Percentiles rank a stretch among this genome's conserved stretches.
Evolutionary conservation across 2,113 vertebrate species (phyloP).

Genomic region (Sylvietta virens): DNA sequence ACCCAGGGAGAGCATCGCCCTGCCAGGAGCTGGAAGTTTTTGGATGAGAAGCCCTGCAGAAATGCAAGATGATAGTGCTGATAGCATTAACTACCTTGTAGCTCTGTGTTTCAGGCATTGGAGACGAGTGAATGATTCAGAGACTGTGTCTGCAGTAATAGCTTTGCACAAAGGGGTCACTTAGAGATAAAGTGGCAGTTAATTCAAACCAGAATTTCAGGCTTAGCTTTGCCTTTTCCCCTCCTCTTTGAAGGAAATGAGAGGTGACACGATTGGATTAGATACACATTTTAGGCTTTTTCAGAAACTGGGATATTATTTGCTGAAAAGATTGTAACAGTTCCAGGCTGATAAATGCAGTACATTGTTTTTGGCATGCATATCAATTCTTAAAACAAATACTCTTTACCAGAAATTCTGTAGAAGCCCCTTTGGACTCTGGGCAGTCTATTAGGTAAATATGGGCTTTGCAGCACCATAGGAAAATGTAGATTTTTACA

Average conservation of each 20-base stretch:
- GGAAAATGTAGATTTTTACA: neutral
- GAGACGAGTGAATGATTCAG: neutral
- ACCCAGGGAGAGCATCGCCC: neutral
- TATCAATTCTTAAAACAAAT: neutral
- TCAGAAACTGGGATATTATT: conserved; percentile 26
- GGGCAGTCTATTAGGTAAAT: neutral
- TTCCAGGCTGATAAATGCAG: conserved; percentile 28
- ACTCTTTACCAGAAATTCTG: conserved; percentile 21
- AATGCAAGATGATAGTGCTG: conserved; percentile 5
- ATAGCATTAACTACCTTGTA: conserved; percentile 7
- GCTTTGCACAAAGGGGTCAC: conserved; percentile 42
- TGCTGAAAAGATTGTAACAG: conserved; percentile 33
- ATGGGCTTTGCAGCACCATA: neutral
- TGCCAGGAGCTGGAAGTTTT: neutral
- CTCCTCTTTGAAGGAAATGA: conserved; percentile 20
- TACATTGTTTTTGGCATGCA: conserved; percentile 1
- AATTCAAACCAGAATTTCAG: conserved; percentile 49
- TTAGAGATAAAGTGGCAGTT: conserved; percentile 56
- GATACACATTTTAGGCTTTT: conserved; percentile 6
- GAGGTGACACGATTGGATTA: conserved; percentile 45
- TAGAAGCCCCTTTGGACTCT: neutral
- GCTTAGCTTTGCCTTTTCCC: neutral
- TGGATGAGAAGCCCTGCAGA: neutral
- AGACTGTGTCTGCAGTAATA: conserved; percentile 12
- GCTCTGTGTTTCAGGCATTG: neutral